These are phyloP conservation scores for Sporophila hypoxantha DNA, from an alignment of 2,113 vertebrate genomes.

Conservation along the genomic window DNA sequence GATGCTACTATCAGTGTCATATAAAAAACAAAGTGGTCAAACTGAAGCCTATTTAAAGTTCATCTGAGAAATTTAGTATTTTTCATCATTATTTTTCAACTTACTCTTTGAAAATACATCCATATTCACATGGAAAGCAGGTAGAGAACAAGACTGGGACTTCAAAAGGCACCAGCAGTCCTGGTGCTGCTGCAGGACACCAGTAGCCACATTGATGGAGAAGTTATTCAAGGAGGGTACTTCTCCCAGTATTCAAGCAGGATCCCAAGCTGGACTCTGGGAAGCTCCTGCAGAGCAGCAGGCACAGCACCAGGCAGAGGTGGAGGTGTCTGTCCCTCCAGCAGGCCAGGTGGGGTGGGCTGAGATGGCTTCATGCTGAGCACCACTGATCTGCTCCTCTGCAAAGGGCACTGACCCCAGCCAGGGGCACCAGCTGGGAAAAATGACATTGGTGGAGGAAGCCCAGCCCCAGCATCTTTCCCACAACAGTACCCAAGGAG, in stretches of 20 bases:
- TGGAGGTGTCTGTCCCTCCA: neutral
- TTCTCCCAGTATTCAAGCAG: neutral
- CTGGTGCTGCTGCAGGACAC: neutral
- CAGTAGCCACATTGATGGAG: accelerated
- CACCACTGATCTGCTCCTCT: neutral
- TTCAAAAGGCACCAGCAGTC: neutral
- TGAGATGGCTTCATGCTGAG: neutral
- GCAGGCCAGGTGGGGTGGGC: neutral
- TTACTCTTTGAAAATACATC: neutral
- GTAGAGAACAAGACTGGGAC: neutral
- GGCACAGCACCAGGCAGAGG: neutral
- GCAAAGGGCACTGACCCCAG: neutral
- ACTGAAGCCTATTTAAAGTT: neutral
- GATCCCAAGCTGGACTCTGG: accelerated
- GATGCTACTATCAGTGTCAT: conserved; percentile 12
- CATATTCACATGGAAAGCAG: neutral
- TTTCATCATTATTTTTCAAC: neutral
- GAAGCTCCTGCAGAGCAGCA: neutral
- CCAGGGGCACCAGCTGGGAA: neutral
- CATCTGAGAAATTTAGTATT: neutral
- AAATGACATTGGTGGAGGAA: neutral
- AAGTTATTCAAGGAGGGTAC: neutral
- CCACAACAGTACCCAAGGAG: neutral
- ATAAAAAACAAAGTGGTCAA: neutral
- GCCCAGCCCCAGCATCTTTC: neutral